Conservation (phyloP, 1,140 invertebrate genomes). For the Glossosoma conforme region DNA sequence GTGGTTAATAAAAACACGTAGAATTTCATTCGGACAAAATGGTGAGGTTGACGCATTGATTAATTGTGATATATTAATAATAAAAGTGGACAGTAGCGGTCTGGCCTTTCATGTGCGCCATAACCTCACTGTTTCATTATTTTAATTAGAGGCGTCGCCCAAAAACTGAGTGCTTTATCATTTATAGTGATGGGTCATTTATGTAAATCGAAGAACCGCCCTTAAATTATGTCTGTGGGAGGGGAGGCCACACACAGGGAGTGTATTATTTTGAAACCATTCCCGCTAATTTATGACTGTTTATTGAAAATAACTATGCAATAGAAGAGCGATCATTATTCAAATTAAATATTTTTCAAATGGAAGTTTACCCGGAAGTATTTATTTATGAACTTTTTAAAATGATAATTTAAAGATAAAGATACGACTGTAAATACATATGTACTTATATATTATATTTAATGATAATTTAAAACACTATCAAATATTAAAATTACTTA, state of each 20-base stretch:
- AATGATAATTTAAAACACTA: too few species aligned
- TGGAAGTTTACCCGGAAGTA: too few species aligned
- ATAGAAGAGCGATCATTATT: too few species aligned
- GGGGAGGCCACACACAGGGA: too few species aligned
- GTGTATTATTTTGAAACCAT: too few species aligned
- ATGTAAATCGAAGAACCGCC: slow-evolving; percentile 15
- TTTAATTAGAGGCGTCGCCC: slow-evolving; percentile 24
- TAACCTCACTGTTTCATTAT: slow-evolving; percentile 23
- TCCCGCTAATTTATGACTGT: too few species aligned
- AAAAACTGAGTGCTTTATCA: slow-evolving; percentile 10
- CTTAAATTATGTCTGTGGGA: too few species aligned
- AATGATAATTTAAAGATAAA: too few species aligned
- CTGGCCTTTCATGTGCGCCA: slow-evolving; percentile 14
- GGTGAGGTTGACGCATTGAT: slow-evolving; percentile 5
- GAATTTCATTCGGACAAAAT: slow-evolving; percentile 2
- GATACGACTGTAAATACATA: not conserved
- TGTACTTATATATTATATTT: not conserved
- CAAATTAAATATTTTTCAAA: too few species aligned
- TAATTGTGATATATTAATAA: slow-evolving; percentile 25
- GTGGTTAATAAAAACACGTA: slow-evolving; percentile 15
- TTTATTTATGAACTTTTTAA: too few species aligned
- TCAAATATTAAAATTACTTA: too few species aligned
- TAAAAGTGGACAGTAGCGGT: slow-evolving; percentile 10
- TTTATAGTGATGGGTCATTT: slow-evolving; percentile 10
- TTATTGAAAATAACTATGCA: too few species aligned